Evolutionary conservation across 2,113 vertebrate genomes (phyloP).

Genomic region (Urocitellus parryii): DNA sequence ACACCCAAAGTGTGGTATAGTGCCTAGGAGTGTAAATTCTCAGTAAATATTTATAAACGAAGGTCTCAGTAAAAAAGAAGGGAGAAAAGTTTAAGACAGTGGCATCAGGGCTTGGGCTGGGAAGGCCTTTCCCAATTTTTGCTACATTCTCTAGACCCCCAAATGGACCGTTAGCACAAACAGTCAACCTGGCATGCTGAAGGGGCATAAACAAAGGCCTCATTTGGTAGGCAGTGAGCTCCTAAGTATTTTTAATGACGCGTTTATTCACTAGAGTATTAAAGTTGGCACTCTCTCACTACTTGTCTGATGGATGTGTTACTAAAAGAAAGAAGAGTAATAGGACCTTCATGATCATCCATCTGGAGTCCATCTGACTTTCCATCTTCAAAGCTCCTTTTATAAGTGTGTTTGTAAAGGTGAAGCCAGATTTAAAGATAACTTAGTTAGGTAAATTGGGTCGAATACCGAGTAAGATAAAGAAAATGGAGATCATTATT

Average conservation of each 20-base stretch:
- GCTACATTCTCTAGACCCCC: not conserved
- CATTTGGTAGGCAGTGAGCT: not conserved
- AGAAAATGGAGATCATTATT: too few species aligned
- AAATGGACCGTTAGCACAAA: not conserved
- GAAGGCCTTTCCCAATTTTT: not conserved
- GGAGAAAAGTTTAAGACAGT: not conserved
- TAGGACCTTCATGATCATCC: not conserved
- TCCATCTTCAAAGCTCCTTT: constrained; percentile 40
- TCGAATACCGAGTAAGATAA: too few species aligned
- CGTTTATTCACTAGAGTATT: not conserved
- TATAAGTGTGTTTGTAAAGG: not conserved
- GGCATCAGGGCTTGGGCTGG: not conserved
- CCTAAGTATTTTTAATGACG: not conserved
- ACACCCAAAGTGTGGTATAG: not conserved
- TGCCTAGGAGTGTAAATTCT: not conserved
- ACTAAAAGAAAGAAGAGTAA: not conserved
- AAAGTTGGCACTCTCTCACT: not conserved
- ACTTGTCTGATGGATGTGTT: not conserved
- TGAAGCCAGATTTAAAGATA: too few species aligned
- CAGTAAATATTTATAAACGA: constrained; percentile 30
- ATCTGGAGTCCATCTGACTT: not conserved
- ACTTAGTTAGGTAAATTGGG: too few species aligned
- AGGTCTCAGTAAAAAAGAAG: constrained; percentile 21
- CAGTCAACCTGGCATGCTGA: not conserved
- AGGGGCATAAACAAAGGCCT: not conserved